Percentiles rank a stretch among this genome's conserved stretches.
These are phyloP conservation scores for Chydorus sphaericus DNA, from an alignment of 2,888 invertebrate species.

Conservation along the genomic window DNA sequence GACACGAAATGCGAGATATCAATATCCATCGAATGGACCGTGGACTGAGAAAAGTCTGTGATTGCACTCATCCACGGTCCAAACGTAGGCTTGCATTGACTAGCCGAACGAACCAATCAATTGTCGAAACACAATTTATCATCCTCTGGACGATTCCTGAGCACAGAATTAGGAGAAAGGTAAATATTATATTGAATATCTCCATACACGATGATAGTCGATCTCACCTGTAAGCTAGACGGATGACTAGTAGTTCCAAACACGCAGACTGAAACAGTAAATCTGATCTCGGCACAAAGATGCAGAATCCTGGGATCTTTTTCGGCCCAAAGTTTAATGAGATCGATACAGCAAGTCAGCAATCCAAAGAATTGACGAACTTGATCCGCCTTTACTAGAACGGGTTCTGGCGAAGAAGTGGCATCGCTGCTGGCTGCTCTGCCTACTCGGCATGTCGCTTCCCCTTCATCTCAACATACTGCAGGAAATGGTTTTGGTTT, in stretches of 20 bases:
- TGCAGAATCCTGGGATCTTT: conserved; percentile 84
- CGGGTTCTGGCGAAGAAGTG: background rate
- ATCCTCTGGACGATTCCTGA: conserved; percentile 65
- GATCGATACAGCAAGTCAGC: conserved; percentile 79
- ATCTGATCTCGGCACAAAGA: conserved; percentile 63
- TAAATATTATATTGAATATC: background rate
- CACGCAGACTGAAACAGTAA: conserved; percentile 86
- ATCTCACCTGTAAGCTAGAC: conserved; percentile 62
- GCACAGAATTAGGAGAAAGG: conserved; percentile 9
- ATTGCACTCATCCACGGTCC: conserved; percentile 91
- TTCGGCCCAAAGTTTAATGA: conserved; percentile 80
- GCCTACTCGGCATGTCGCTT: too few relatives aligned
- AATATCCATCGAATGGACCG: conserved; percentile 76
- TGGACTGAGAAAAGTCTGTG: conserved; percentile 75
- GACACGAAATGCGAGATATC: conserved; percentile 90
- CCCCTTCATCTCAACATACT: background rate
- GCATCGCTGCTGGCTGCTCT: background rate
- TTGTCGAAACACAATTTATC: conserved; percentile 87
- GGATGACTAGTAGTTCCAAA: conserved; percentile 80
- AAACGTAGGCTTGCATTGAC: conserved; percentile 79
- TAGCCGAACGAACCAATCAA: conserved; percentile 73
- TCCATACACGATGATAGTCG: conserved; percentile 3
- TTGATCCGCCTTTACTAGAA: conserved; percentile 59
- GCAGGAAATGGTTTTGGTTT: too few relatives aligned
- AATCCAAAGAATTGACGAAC: conserved; percentile 83